These are phyloP conservation scores for Gavialis gangeticus DNA, from an alignment of 2,113 vertebrate species.

Conservation along the genomic window DNA sequence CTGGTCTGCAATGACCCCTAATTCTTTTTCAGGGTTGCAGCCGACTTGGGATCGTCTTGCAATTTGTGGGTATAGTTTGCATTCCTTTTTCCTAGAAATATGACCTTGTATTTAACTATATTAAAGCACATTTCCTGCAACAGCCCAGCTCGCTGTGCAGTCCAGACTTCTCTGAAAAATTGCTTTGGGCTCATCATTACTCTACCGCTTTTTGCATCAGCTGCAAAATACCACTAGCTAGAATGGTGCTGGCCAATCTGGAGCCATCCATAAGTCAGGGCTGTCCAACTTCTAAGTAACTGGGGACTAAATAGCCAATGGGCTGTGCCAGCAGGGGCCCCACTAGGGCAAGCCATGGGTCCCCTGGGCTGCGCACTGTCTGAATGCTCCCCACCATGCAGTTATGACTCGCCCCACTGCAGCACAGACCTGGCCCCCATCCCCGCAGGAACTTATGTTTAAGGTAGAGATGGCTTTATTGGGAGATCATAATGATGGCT, in stretches of 20 bases:
- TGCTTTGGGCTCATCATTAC: background rate
- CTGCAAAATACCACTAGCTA: no score
- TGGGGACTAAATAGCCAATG: no score
- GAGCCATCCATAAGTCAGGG: no score
- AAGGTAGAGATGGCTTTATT: background rate
- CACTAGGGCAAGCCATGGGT: no score
- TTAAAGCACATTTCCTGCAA: conserved; percentile 24
- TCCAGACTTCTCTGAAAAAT: background rate
- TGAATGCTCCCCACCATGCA: no score
- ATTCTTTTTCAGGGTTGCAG: background rate
- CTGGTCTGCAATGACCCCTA: background rate
- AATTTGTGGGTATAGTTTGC: background rate
- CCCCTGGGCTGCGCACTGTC: no score
- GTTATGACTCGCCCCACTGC: background rate
- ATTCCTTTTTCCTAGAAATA: background rate
- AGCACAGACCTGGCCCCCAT: background rate
- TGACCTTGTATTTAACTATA: background rate
- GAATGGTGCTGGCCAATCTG: no score
- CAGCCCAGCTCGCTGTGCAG: background rate
- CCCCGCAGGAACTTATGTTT: background rate
- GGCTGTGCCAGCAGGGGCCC: no score
- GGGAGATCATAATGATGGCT: no score
- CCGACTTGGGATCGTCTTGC: background rate
- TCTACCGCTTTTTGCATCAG: background rate
- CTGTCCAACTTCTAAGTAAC: no score